Base-by-base conservation (phyloP, 92 coral and sea anemone species). In the Diadumene lineata region DNA sequence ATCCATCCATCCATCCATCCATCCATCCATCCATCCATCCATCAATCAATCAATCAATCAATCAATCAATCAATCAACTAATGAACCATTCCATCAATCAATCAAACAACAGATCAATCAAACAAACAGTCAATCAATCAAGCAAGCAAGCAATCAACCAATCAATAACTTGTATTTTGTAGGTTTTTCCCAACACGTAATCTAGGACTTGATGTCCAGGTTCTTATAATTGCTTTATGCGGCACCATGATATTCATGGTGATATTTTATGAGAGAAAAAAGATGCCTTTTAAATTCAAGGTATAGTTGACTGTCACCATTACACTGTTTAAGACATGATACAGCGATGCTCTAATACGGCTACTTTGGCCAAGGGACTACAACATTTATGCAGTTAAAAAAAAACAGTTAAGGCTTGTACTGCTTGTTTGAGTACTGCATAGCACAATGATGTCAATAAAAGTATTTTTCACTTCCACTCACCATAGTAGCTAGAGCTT, bases 221-320 rank as follows among this genome's bases (percentile, higher is more conserved):
- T 94, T 31, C 62, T 88, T 9, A 68, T 88, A 0, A 64, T 94
- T 44, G 79, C 94, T 1, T 50, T 91, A 33, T 81, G 97, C 2
- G 74, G 75, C 30, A 82, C 98, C 2, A 11, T 81, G 62, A 87
- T 87, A 28, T 86, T 88, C 66, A 79, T 79, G 68, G 98, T 94
- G 15, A 28, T 94, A 56, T 94, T 94, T 78, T 94, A 94, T 77
- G 87, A 87, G 66, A 88, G 98, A 46, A 89, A 74, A 58, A 91
- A 84, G 75, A 85, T 94, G 97, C 98, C 98, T 27, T 91, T 94
- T 50, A 94, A 94, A 60, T 91, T 94, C 72, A 94, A 94, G 97
- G 98, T 94, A 32, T 58, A 64, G 31, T 13, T 57, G 50, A 11
- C 32, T 33, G 24, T 23, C 6, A 21, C 24, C 19, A 53, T 4